phyloP scores from a whole-genome alignment of 2,888 invertebrate genomes.

The Liopterus haemorrhoidalis region DNA sequence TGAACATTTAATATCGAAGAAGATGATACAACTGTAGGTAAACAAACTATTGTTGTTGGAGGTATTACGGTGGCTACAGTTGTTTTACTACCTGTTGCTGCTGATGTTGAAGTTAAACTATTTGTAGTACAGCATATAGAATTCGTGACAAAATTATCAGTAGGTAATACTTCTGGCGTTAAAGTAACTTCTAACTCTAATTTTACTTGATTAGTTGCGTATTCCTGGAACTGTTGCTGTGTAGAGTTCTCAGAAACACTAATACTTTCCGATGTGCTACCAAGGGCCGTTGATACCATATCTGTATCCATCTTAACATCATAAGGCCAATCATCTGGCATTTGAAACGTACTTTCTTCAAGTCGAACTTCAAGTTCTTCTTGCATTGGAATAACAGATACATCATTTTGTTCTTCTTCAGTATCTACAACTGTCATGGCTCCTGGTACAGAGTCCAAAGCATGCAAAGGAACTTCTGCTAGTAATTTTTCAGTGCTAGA shows the following conservation, averaged over 20 bases:
- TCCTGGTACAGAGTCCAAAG: constrained; percentile 40
- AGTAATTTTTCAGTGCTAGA: constrained; percentile 49
- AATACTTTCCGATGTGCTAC: constrained; percentile 39
- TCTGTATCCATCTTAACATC: constrained; percentile 46
- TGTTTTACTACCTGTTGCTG: constrained; percentile 40
- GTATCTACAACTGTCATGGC: constrained; percentile 37
- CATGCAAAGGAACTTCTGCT: constrained; percentile 44
- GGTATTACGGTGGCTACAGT: constrained; percentile 47
- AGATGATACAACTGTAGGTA: constrained; percentile 44
- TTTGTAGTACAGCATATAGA: constrained; percentile 44
- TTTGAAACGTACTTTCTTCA: constrained; percentile 49
- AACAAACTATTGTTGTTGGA: constrained; percentile 50
- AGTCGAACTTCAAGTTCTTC: constrained; percentile 55
- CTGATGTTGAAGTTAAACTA: constrained; percentile 36
- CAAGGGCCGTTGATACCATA: constrained; percentile 51
- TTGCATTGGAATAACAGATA: constrained; percentile 49
- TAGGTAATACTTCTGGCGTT: constrained; percentile 55
- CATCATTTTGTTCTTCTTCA: constrained; percentile 43
- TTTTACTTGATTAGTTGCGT: constrained; percentile 47
- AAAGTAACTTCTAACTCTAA: constrained; percentile 56
- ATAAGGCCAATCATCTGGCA: constrained; percentile 46
- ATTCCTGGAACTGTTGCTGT: constrained; percentile 36
- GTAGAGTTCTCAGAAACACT: constrained; percentile 38
- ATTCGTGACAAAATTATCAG: constrained; percentile 50
- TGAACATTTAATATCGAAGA: constrained; percentile 37